Percentiles rank a stretch among this genome's conserved stretches.
These are phyloP conservation scores for Castor canadensis DNA, from an alignment of 2,113 vertebrate species.

Conservation along the genomic window DNA sequence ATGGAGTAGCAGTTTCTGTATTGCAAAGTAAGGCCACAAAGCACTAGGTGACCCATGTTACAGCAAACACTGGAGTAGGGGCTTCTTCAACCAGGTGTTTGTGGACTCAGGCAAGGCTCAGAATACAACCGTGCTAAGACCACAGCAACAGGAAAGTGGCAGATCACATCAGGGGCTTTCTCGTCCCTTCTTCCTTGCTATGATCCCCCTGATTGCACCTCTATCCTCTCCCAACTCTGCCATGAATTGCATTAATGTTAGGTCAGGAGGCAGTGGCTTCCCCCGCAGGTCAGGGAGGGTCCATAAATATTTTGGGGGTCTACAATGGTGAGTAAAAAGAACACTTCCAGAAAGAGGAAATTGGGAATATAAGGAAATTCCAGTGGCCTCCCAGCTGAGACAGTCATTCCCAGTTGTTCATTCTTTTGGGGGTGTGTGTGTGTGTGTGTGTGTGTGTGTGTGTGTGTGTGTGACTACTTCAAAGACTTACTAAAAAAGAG, in stretches of 20 bases:
- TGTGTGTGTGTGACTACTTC: neutral
- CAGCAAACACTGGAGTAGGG: neutral
- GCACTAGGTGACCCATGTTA: neutral
- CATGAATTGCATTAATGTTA: neutral
- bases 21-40: neutral
- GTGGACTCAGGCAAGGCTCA: neutral
- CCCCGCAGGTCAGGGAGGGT: neutral
- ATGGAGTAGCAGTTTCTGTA: neutral
- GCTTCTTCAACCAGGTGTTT: neutral
- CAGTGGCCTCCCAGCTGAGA: neutral
- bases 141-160: neutral
- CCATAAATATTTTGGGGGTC: neutral
- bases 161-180: neutral
- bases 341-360: neutral
- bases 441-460: neutral
- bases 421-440: neutral
- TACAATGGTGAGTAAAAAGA: neutral
- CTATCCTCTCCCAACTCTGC: neutral
- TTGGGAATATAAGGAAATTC: conserved; percentile 8
- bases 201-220: neutral
- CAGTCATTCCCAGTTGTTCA: neutral
- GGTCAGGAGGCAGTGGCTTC: neutral
- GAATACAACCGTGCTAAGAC: neutral
- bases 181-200: neutral
- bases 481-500: neutral